Evolutionary conservation across 30 jellyfish, hydroid and myxozoan genomes (phyloP), one percentile per base, ranked within the genome.

Genomic region (Cassiopea xamachana): DNA sequence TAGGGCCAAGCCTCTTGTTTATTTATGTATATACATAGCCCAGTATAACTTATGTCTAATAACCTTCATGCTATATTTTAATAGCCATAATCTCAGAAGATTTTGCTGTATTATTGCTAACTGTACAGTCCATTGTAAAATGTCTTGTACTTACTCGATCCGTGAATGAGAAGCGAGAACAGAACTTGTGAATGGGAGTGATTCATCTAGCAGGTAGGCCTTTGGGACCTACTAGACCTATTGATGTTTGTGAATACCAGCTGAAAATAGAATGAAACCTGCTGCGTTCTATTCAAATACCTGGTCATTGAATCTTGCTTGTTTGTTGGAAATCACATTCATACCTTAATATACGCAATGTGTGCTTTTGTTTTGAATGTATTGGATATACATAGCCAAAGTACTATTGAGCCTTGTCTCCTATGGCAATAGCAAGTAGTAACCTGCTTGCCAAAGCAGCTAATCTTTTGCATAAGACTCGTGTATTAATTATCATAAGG

Each of bases 201-300:
- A 71, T 71, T 12, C 14, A 71, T 3, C 27, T 43, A 39, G 10
- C 27, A 12, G 55, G 80, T 17, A 17, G 2, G n/a, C 15, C 58
- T 8, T 12, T 71, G 58, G 27, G 10, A 39, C 70, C 70, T 77
- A 13, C 16, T 17, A 60, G 68, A 69, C 74, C 79, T 16, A 71
- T 83, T 69, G 76, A 69, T 27, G n/a, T 7, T 45, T 12, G 16
- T 83, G 62, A 69, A 83, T 83, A 60, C 78, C 84, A 83, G 91
- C 91, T 70, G 84, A 61, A 70, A 83, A 83, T 82, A 83, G 60
- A 16, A 19, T 43, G 77, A 77, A 69, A 70, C 91, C 91, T 71
- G 91, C 76, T 71, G 91, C 51, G 91, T n/a, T 70, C 55, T 68
- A 71, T 83, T 83, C 90, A 61, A 60, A 68, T 5, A 2, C 77